A percentile compares a stretch with the other conserved stretches of the same genome.
phyloP scores from a whole-genome alignment of 2,113 vertebrate genomes.

The Tonatia bakeri region DNA sequence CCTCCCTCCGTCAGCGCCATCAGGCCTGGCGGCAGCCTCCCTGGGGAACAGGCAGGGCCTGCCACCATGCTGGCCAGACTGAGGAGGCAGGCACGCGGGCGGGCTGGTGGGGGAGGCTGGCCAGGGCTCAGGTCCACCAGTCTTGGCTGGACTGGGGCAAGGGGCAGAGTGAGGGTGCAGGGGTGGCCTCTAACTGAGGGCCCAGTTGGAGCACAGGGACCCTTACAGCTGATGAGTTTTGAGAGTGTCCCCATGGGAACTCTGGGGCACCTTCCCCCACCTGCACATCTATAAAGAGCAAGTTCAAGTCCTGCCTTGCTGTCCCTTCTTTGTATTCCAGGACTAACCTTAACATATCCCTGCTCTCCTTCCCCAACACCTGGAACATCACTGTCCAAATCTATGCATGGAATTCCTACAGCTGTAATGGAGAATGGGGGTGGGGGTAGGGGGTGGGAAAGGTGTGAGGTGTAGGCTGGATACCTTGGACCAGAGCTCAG shows the following conservation, averaged over 20 bases:
- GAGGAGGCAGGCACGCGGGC: neutral
- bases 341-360: neutral
- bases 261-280: neutral
- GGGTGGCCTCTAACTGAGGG: neutral
- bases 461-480: neutral
- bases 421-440: neutral
- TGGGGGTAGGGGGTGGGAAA: neutral
- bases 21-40: constrained; percentile 70
- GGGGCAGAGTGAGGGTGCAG: neutral
- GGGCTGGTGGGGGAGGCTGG: neutral
- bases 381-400: neutral
- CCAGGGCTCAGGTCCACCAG: neutral
- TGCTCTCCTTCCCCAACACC: neutral
- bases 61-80: constrained; percentile 55
- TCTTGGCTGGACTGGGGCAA: neutral
- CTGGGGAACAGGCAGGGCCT: constrained; percentile 64
- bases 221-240: neutral
- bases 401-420: neutral
- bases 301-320: neutral
- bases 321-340: neutral
- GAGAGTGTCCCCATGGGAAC: neutral
- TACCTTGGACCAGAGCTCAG: neutral
- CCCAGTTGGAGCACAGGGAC: neutral
- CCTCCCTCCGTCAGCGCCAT: constrained; percentile 71
- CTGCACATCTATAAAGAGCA: neutral